Evolutionary conservation across 2,113 vertebrate genomes (phyloP), one percentile per base, ranked within the genome.

Genomic region (Plecotus auritus): DNA sequence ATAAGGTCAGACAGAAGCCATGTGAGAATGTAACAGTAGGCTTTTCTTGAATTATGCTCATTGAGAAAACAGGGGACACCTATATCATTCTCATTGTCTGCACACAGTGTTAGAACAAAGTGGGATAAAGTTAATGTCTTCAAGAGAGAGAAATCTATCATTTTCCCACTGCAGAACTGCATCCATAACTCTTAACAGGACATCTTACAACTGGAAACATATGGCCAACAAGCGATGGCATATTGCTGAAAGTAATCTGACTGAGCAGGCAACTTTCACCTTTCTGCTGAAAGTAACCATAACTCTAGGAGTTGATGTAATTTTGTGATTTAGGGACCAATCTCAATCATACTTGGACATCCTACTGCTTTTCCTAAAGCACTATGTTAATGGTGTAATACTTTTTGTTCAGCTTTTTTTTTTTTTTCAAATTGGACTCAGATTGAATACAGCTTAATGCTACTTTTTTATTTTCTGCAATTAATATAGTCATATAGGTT

Each of bases 91-190:
- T 92, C 96, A 92, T 94, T 96, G 92, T 95, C 92, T 96, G 78
- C 59, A 95, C 85, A 97, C 74, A 85, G 85, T 95, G 95, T 95
- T 97, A 95, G 90, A 97, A 96, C 97, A 97, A 97, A 97, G 96
- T 96, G 74, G 78, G 96, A 95, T 95, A 95, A 92, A 97, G 96
- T 89, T 96, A 97, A 96, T 94, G 91, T 96, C 95, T 97, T 83
- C 90, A 94, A 97, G 82, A 88, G 74, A 96, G 92, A 91, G 95
- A 94, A 95, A 97, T 97, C 32, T 95, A 78, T 97, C 96, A 97
- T 96, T 96, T 97, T 95, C 73, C 86, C 94, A 90, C 94, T 74
- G 64, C 40, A 91, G 88, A 96, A 93, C 97, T 93, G 86, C 80
- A 94, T 83, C 85, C 94, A 97, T 97, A 97, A 96, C 86, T 97